Percentiles rank a stretch among this genome's conserved stretches.
Conservation (phyloP, 2,888 invertebrate species). For the Toxonevra muliebris region DNA sequence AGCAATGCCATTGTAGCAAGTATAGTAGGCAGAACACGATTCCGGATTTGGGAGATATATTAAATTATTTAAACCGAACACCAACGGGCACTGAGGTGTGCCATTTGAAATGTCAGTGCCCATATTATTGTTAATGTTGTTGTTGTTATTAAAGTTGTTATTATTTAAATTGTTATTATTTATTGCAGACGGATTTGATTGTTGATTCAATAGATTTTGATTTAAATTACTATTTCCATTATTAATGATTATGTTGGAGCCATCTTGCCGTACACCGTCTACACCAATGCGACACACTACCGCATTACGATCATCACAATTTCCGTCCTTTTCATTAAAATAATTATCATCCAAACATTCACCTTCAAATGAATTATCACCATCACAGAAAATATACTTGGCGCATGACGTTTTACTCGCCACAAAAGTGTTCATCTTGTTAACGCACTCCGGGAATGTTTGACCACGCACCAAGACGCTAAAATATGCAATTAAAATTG, state of each 20-base stretch:
- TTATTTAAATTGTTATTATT: slow-evolving; percentile 5
- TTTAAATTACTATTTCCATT: neutral
- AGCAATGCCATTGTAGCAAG: slow-evolving; percentile 51
- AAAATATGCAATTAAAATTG: slow-evolving; percentile 1
- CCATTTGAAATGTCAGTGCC: neutral
- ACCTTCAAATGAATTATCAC: slow-evolving; percentile 48
- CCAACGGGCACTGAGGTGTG: slow-evolving; percentile 37
- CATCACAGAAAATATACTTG: slow-evolving; percentile 53
- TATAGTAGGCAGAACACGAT: slow-evolving; percentile 50
- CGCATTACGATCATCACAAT: slow-evolving; percentile 44
- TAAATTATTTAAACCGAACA: slow-evolving; percentile 36
- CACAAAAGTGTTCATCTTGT: slow-evolving; percentile 42
- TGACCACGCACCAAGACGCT: neutral
- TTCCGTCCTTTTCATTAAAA: slow-evolving; percentile 43
- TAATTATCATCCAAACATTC: slow-evolving; percentile 48
- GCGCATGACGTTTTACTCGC: slow-evolving; percentile 47
- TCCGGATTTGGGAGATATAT: slow-evolving; percentile 46
- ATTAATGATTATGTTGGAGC: neutral
- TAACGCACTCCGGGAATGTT: slow-evolving; percentile 40
- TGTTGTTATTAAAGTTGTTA: too few relatives aligned
- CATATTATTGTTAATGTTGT: neutral
- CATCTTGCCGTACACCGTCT: neutral
- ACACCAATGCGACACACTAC: slow-evolving; percentile 37
- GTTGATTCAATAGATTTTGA: neutral
- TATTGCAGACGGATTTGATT: neutral